Conservation (phyloP, 2,113 vertebrate species). For the Anoura caudifer region DNA sequence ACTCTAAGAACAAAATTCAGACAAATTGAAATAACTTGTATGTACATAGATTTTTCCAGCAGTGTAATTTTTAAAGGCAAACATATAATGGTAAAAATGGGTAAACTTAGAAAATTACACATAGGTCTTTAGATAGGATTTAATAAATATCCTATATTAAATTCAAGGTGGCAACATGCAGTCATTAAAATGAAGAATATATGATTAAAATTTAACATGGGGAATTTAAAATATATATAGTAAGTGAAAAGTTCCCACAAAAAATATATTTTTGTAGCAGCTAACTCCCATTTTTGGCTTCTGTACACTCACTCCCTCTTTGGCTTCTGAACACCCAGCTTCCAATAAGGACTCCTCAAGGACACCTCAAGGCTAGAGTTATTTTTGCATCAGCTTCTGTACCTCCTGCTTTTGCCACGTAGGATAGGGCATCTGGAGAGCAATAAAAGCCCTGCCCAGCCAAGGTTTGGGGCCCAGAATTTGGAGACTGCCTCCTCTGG, state of each 20-base stretch:
- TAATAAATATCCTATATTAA: neutral
- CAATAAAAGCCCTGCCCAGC: too few relatives aligned
- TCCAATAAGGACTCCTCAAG: too few relatives aligned
- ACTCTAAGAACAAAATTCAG: neutral
- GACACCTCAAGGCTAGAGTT: too few relatives aligned
- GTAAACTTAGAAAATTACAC: neutral
- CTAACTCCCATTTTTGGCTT: too few relatives aligned
- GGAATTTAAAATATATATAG: neutral
- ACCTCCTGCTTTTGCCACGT: too few relatives aligned
- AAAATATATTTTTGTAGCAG: too few relatives aligned
- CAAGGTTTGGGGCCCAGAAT: too few relatives aligned
- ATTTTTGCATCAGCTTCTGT: too few relatives aligned
- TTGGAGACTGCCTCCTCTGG: too few relatives aligned
- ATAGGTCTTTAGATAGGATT: neutral
- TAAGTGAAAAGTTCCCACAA: neutral
- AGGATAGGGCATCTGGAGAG: too few relatives aligned
- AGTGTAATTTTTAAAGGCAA: neutral
- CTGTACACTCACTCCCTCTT: too few relatives aligned
- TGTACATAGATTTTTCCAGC: neutral
- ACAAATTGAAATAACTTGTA: neutral
- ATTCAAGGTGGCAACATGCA: neutral
- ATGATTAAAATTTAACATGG: neutral
- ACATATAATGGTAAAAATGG: neutral
- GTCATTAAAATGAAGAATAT: neutral
- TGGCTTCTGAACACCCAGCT: too few relatives aligned